phyloP scores from a whole-genome alignment of 2,888 invertebrate genomes.

The Oligia latruncula region DNA sequence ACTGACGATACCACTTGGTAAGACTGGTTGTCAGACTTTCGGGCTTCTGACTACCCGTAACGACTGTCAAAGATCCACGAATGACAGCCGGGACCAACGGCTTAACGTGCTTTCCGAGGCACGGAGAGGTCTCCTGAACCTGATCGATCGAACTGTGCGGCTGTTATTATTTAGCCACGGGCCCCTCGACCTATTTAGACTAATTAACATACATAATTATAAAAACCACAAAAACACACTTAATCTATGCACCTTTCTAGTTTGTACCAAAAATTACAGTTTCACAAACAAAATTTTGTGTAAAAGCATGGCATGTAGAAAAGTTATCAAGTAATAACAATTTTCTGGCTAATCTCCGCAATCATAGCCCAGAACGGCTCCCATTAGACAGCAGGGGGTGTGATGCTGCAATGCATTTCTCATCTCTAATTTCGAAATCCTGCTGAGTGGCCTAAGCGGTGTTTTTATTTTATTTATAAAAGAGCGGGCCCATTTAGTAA shows the following conservation, averaged over 20 bases:
- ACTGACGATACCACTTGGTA: no score
- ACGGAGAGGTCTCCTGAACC: no score
- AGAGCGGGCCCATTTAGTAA: no score
- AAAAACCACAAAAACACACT: background rate
- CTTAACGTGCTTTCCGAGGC: no score
- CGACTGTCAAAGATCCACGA: no score
- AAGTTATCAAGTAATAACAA: slow-evolving; percentile 59
- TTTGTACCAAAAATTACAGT: slow-evolving; percentile 8
- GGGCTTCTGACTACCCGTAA: no score
- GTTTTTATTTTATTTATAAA: background rate
- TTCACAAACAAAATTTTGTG: slow-evolving; percentile 11
- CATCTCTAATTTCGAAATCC: slow-evolving; percentile 40
- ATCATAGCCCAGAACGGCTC: slow-evolving; percentile 70
- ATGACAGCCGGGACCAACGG: no score
- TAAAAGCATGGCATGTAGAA: background rate
- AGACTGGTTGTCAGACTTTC: no score
- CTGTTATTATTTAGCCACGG: no score
- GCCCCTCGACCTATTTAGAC: no score
- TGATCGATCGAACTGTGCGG: no score
- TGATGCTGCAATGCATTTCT: slow-evolving; percentile 53
- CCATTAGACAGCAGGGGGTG: slow-evolving; percentile 74
- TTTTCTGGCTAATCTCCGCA: slow-evolving; percentile 61
- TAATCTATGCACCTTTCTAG: background rate
- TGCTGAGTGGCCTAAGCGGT: slow-evolving; percentile 25
- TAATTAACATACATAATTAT: no score